Conservation (phyloP, 2,888 invertebrate genomes). For the Plutella xylostella region DNA sequence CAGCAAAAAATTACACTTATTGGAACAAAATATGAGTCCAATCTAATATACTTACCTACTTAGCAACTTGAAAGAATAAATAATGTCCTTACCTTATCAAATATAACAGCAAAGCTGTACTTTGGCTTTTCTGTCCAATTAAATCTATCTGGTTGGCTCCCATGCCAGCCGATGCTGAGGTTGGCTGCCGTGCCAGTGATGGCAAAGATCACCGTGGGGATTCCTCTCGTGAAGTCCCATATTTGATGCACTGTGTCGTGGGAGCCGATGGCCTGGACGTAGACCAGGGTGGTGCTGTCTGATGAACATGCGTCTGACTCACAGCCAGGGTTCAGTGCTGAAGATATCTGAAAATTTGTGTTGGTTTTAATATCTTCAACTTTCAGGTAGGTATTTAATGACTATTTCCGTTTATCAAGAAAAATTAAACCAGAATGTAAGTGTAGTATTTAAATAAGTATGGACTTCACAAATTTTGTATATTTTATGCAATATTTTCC, state of each 20-base stretch:
- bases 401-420: too few species aligned
- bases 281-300: constrained; percentile 48
- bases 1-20: too few species aligned
- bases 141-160: constrained; percentile 36
- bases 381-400: too few species aligned
- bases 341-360: constrained; percentile 43
- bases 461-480: too few species aligned
- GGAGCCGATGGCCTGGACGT: constrained; percentile 66
- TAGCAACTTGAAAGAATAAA: too few species aligned
- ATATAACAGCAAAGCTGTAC: constrained; percentile 71
- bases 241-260: constrained; percentile 74
- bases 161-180: constrained; percentile 62
- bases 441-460: too few species aligned
- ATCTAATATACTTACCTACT: too few species aligned
- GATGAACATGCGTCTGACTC: constrained; percentile 27
- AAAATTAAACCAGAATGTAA: too few species aligned
- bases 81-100: constrained; percentile 67
- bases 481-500: too few species aligned
- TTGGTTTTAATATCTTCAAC: too few species aligned
- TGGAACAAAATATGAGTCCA: too few species aligned
- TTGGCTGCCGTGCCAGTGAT: constrained; percentile 54
- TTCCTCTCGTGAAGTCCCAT: constrained; percentile 72
- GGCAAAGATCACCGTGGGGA: constrained; percentile 69
- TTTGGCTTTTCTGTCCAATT: constrained; percentile 47
- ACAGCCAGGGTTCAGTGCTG: constrained; percentile 47